Evolutionary conservation across 1,140 invertebrate species (phyloP).

Genomic region (Brachionus rotundiformis): DNA sequence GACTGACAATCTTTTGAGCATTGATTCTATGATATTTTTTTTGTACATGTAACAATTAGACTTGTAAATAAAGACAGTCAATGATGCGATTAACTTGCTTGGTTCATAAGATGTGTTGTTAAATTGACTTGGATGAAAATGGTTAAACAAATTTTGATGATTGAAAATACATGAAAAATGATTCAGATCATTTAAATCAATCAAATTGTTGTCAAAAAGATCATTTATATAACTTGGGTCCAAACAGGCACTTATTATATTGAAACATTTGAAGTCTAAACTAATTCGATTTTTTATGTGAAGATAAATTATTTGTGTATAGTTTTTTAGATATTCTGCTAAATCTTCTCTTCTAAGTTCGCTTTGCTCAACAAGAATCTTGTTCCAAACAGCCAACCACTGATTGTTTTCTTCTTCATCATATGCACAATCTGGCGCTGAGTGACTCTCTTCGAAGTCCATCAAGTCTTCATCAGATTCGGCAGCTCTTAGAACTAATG

Average conservation of each 20-base stretch:
- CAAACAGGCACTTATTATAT: neutral
- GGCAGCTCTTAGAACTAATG: neutral
- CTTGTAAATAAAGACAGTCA: constrained; percentile 10
- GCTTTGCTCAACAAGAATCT: neutral
- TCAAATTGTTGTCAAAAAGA: neutral
- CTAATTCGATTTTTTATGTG: neutral
- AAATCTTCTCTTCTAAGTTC: constrained; percentile 1
- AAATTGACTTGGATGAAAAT: neutral
- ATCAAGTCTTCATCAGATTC: neutral
- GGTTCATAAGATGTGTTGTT: neutral
- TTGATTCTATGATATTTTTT: constrained; percentile 12
- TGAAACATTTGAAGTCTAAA: constrained; percentile 38
- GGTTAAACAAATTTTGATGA: constrained; percentile 6
- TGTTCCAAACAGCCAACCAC: constrained; percentile 36
- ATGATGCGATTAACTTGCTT: neutral
- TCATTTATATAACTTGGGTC: neutral
- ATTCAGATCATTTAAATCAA: neutral
- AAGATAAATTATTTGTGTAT: constrained; percentile 11
- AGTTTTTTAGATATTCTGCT: neutral
- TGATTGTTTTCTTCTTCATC: neutral
- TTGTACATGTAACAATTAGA: neutral
- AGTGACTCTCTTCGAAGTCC: neutral
- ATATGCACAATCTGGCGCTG: neutral
- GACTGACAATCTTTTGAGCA: neutral
- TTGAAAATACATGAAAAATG: constrained; percentile 9